Evolutionary conservation across 1,140 invertebrate species (phyloP), one percentile per base, ranked within the genome.

Genomic region (Lucilia cuprina): DNA sequence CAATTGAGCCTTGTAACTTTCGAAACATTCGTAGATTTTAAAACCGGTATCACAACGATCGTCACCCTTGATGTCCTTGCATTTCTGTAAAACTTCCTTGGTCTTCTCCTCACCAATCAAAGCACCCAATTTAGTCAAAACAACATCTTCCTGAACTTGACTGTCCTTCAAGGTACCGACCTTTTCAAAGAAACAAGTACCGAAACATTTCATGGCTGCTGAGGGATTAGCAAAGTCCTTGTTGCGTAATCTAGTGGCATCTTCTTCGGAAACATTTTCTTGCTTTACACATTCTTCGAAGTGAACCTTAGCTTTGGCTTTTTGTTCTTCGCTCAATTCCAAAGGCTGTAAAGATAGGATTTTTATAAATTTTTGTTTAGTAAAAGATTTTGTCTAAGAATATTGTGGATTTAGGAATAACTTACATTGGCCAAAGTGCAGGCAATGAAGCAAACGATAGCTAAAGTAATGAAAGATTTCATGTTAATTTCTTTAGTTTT

Each of bases 1-100:
- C n/a, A 70, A 21, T 70, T 70, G 9, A 19, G 47, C 84, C 2
- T 82, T 60, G 13, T 41, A 8, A 1, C n/a, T n/a, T 34, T 41
- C n/a, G 65, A 65, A 84, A 50, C 84, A 84, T 70, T 84, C 19
- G 30, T 82, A 84, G 35, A 77, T 41, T 30, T 82, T 34, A 65
- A 25, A 84, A 30, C 75, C 84, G 17, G 84, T 84, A 34, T 84
- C 84, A 19, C 84, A 84, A n/a, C 78, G 50, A 21, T 82, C 35
- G n/a, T 78, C 84, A 19, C 78, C 78, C 41, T 82, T 82, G 19
- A 84, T 49, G 13, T 77, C 65, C 34, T 84, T 84, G 78, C 77
- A 82, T 74, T 84, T 84, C 0, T 55, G 41, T 9, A 84, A 60
- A 14, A 55, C 14, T 25, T 50, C 19, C 41, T 82, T 84, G 41